Evolutionary conservation across 2,113 vertebrate genomes (phyloP).

Genomic region (Pelusios castaneus): DNA sequence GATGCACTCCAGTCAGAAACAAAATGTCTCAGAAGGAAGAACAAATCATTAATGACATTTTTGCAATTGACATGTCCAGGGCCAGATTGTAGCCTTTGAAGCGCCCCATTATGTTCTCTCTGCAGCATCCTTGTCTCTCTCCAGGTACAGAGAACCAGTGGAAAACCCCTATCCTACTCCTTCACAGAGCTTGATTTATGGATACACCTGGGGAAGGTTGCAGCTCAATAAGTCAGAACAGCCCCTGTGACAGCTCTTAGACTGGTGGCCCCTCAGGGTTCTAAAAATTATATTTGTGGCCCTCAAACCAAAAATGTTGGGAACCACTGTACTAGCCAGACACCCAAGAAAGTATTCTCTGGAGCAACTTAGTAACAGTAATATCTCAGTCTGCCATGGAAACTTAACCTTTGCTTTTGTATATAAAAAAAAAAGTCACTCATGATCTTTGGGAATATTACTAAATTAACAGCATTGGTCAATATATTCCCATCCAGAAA

Average conservation of each 20-base stretch:
- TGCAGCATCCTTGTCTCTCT: background rate
- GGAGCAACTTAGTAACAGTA: too few species aligned
- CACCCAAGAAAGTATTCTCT: too few species aligned
- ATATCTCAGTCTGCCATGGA: too few species aligned
- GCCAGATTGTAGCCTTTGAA: background rate
- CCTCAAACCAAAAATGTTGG: too few species aligned
- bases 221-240: background rate
- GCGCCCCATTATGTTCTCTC: background rate
- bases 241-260: background rate
- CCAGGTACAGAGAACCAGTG: background rate
- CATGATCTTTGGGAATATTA: too few species aligned
- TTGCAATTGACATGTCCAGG: background rate
- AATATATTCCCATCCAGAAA: too few species aligned
- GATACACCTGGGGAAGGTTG: background rate
- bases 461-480: too few species aligned
- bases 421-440: too few species aligned
- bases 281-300: too few species aligned
- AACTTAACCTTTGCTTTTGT: too few species aligned
- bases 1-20: accelerated
- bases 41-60: background rate
- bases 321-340: too few species aligned
- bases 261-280: too few species aligned
- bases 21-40: accelerated
- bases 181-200: background rate
- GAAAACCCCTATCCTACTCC: background rate